Base-by-base conservation (phyloP, 2,888 invertebrate genomes). In the Sepioteuthis lessoniana region DNA sequence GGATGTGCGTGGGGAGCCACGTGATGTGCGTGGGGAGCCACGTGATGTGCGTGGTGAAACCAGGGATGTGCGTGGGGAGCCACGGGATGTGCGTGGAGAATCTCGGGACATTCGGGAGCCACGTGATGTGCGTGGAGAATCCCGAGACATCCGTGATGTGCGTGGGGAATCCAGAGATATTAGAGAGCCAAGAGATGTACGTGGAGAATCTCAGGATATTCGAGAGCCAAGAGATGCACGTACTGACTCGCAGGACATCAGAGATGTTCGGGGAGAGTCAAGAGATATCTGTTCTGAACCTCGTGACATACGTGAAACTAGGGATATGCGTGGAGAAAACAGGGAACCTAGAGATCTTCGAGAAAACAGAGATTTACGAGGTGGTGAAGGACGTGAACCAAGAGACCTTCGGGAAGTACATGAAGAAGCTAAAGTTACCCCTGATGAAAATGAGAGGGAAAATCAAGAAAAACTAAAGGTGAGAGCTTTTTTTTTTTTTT, bases 381-480 rank as follows among this genome's bases (percentile, higher is more conserved):
- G n/a, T 92, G 92, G 42, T 46, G 92, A 92, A 92, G 35, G 42
- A 42, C 42, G 92, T 47, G 92, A 92, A 47, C 19, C 92, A 92
- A 42, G 92, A n/a, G 92, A 92, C 31, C 38, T 47, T 47, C 31
- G 92, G 47, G 92, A 92, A 47, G 47, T 47, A 35, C 92, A 92
- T n/a, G 92, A 38, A 46, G 94, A 76, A 25, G n/a, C 42, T 55
- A 94, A 94, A 93, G 13, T 76, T 76, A 50, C 93, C 55, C 35
- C 93, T 19, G 93, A 93, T 35, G 93, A 93, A 37, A 93, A 93
- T 93, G 93, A 93, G 35, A 93, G 93, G 19, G 93, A 93, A 38
- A 93, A 93, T 93, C 93, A n/a, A 50, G 93, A 93, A 35, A 93
- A 93, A 94, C 31, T 47, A 31, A 90, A 94, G 42, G 94, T 90